Percentiles rank a stretch among this genome's conserved stretches.
phyloP scores from a whole-genome alignment of 2,113 vertebrate genomes.

The Apeltes quadracus region DNA sequence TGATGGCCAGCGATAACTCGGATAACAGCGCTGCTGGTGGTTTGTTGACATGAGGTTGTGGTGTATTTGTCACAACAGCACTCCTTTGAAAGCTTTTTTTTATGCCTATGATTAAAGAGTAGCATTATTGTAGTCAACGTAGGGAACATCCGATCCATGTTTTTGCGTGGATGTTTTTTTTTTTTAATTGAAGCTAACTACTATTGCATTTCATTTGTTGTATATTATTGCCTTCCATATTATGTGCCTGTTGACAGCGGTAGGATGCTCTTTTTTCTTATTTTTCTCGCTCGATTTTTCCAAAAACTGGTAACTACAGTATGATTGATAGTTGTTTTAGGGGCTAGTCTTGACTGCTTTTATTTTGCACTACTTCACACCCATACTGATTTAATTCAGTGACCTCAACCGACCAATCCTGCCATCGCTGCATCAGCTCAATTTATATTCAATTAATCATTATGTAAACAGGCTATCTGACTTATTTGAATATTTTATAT shows the following conservation, averaged over 20 bases:
- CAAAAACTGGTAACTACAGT: background rate
- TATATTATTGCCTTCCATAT: background rate
- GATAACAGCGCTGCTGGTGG: background rate
- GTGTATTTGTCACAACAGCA: background rate
- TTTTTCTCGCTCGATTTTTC: background rate
- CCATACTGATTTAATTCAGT: background rate
- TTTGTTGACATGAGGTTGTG: background rate
- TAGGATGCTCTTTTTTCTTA: background rate
- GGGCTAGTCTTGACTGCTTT: background rate
- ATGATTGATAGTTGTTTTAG: background rate
- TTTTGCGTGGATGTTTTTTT: background rate
- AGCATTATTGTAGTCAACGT: background rate
- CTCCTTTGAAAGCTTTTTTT: background rate
- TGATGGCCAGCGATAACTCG: background rate
- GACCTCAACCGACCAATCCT: background rate
- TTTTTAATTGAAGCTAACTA: background rate
- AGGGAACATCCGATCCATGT: too few species aligned
- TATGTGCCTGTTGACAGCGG: too few species aligned
- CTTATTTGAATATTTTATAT: background rate
- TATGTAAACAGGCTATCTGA: background rate
- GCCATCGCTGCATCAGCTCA: background rate
- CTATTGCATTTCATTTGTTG: background rate
- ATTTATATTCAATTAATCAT: background rate
- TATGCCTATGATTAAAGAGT: background rate
- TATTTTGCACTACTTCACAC: background rate